These are phyloP conservation scores for Aspidapion aeneum DNA, from an alignment of 2,888 invertebrate genomes.

Conservation along the genomic window DNA sequence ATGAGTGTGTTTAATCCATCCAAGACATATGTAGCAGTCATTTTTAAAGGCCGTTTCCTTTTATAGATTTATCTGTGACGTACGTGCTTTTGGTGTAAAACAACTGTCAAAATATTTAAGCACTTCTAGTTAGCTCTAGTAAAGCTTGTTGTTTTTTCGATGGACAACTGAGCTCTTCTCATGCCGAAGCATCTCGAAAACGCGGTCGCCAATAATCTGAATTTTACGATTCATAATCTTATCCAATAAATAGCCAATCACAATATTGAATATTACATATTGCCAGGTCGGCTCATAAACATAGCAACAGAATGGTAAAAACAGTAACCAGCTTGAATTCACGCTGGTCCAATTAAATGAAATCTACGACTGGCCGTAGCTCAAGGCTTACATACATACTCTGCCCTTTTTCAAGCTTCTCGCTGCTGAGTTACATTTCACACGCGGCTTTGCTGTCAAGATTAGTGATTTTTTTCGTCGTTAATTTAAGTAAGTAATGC, in stretches of 20 bases:
- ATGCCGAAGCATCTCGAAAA: too few relatives aligned
- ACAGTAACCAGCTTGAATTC: conserved; percentile 42
- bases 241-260: conserved; percentile 44
- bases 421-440: conserved; percentile 4
- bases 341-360: conserved; percentile 46
- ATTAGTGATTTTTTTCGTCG: neutral
- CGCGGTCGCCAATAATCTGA: conserved; percentile 29
- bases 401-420: conserved; percentile 24
- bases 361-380: conserved; percentile 35
- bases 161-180: too few relatives aligned
- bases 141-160: too few relatives aligned
- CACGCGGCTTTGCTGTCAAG: neutral
- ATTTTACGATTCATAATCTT: conserved; percentile 41
- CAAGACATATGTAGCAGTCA: too few relatives aligned
- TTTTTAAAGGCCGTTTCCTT: too few relatives aligned
- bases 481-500: neutral
- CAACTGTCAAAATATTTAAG: too few relatives aligned
- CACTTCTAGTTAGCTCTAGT: too few relatives aligned
- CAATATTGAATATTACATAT: conserved; percentile 46
- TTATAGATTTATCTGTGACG: too few relatives aligned
- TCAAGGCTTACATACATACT: conserved; percentile 5
- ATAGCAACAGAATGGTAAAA: conserved; percentile 39
- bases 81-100: too few relatives aligned
- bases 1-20: too few relatives aligned
- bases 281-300: conserved; percentile 41